Percentiles rank a stretch among this genome's conserved stretches.
These are phyloP conservation scores for Morpho helenor DNA, from an alignment of 2,888 invertebrate genomes.

Conservation along the genomic window DNA sequence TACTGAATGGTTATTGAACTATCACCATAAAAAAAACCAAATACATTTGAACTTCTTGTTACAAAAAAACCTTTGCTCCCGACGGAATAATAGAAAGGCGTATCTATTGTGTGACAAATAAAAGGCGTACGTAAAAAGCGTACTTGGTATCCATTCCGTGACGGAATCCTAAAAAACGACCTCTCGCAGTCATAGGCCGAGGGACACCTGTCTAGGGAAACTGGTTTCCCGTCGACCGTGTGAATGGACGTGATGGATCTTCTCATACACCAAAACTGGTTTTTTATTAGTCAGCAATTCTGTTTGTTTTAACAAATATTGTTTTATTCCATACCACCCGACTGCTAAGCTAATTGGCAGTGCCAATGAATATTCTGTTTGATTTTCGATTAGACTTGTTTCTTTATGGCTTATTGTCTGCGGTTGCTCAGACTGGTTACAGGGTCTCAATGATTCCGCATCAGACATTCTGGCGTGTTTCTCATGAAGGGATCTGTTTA, in stretches of 20 bases:
- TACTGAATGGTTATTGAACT: too few species aligned
- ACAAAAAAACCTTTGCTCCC: not conserved
- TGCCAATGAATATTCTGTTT: not conserved
- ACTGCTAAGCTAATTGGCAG: conserved; percentile 2
- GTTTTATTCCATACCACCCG: conserved; percentile 9
- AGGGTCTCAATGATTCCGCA: too few species aligned
- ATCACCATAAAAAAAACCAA: too few species aligned
- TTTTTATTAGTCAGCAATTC: conserved; percentile 32
- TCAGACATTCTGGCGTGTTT: too few species aligned
- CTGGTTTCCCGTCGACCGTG: conserved; percentile 61
- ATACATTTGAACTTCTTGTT: not conserved
- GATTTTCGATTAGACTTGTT: too few species aligned
- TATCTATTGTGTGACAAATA: conserved; percentile 5
- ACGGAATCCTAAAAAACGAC: conserved; percentile 41
- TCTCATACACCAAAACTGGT: conserved; percentile 61
- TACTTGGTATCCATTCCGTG: conserved; percentile 17
- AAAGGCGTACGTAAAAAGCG: conserved; percentile 5
- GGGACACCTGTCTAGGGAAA: conserved; percentile 63
- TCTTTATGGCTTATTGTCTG: too few species aligned
- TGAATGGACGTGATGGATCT: conserved; percentile 62
- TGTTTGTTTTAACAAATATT: conserved; percentile 24
- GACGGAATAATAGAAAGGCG: not conserved
- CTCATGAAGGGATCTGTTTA: too few species aligned
- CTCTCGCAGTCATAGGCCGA: conserved; percentile 28
- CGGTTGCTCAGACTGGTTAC: too few species aligned